Base-by-base conservation (phyloP, 2,797 vertebrate species). In the Danio jaintianensis region DNA sequence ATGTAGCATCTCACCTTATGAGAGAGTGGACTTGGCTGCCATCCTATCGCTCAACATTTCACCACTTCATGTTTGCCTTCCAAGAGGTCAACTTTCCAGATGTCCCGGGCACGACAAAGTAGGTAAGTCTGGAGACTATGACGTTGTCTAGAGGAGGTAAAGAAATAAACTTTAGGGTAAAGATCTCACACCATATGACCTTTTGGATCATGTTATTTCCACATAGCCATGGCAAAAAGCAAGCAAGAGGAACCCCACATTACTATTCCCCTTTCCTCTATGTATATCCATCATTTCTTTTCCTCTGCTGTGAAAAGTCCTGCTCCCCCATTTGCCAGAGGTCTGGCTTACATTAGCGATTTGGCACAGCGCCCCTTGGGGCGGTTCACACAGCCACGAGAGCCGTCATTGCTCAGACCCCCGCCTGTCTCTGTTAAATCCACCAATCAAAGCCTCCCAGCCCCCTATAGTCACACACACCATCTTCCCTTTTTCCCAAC, bases 311-410 rank as follows among this genome's bases (percentile, higher is more conserved):
- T 78, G 83, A 89, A 91, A 90, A 66, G 63, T 75, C 86, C 73
- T 86, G 52, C 75, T 89, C 79, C 42, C 78, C 79, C 61, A 87
- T 78, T 79, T 80, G 29, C 83, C 42, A 62, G 58, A 85, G 11
- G 86, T 92, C 92, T 94, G 93, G 86, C 91, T 94, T 92, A 85
- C 82, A 90, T 94, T 93, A 93, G 82, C 2, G 78, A 88, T 83
- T 83, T 92, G 92, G 92, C 89, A 79, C 69, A 18, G 83, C 53
- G 82, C 71, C 87, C 74, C 73, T 78, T 58, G 62, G 82, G 56
- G 85, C 72, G 81, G 89, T 91, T 88, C 84, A 86, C 87, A 58
- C 86, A 83, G 89, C 88, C 90, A 87, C 85, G 71, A 87, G 85
- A 92, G 90, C 89, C 89, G 87, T 91, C 90, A 88, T 84, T 86